These are phyloP conservation scores for Planiliza haematocheilus DNA, from an alignment of 2,113 vertebrate species.

Conservation along the genomic window DNA sequence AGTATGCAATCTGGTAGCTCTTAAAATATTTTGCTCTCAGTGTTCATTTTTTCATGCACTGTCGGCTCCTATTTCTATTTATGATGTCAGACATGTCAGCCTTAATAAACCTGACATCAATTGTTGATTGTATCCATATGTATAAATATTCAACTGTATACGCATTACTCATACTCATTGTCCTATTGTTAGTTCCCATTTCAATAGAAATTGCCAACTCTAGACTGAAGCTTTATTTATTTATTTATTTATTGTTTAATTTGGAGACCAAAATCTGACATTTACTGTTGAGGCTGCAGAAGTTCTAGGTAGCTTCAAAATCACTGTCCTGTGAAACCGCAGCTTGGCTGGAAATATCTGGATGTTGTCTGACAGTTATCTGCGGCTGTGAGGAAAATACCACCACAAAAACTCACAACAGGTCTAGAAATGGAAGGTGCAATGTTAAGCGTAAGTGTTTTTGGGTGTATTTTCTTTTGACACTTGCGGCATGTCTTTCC, in stretches of 20 bases:
- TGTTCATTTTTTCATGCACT: slow-evolving; percentile 1
- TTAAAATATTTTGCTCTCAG: background rate
- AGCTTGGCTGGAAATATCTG: slow-evolving; percentile 21
- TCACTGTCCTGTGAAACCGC: slow-evolving; percentile 2
- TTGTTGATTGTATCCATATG: background rate
- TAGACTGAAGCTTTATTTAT: background rate
- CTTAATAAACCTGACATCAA: background rate
- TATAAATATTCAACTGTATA: too few relatives aligned
- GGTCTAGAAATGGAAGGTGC: slow-evolving; percentile 28
- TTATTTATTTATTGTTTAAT: background rate
- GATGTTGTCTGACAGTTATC: slow-evolving; percentile 20
- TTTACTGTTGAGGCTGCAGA: background rate
- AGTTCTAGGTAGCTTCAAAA: slow-evolving; percentile 11
- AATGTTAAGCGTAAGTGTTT: slow-evolving; percentile 33
- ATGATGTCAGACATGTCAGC: background rate
- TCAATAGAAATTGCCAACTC: background rate
- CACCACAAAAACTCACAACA: background rate
- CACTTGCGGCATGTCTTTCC: slow-evolving; percentile 16
- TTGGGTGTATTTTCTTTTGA: slow-evolving; percentile 31
- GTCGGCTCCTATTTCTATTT: slow-evolving; percentile 10
- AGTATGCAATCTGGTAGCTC: background rate
- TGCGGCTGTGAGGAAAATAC: slow-evolving; percentile 20
- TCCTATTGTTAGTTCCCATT: background rate
- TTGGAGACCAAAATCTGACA: slow-evolving; percentile 13
- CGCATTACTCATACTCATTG: too few relatives aligned